Evolutionary conservation across 2,888 invertebrate species (phyloP), one percentile per base, ranked within the genome.

Genomic region (Papilio gigon): DNA sequence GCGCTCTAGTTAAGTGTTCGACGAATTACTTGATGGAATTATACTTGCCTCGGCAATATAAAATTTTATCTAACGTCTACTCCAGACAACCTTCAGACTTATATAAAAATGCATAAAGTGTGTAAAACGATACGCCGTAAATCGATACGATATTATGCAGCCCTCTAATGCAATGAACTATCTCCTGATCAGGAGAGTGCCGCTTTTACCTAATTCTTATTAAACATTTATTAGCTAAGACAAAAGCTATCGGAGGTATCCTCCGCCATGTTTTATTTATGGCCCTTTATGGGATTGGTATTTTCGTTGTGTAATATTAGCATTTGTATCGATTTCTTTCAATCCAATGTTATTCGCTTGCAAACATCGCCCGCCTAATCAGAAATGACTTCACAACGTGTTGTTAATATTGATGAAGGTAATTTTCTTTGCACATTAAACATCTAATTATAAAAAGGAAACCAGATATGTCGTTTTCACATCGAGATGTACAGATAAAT

Each of bases 161-260:
- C 84, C 81, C 82, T 76, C 78, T 85, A 87, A 88, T 86, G 85
- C 88, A 88, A 85, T 87, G 84, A 86, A 81, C 76, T 76, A 78
- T 78, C 82, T 69, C 72, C 74, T 77, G 73, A 73, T 71, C 73
- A 72, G 71, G 83, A 84, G 86, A 80, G 86, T 80, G 87, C 84
- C 85, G 84, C 84, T 86, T 84, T 85, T 86, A 86, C 85, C 88
- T 89, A 90, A 90, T 89, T 90, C 89, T 84, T 90, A 90, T 89
- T 89, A 90, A 90, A 90, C 88, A 90, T 91, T 91, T 90, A 92
- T 90, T 91, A 86, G 85, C 90, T 90, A 88, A 90, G 85, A 87
- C 84, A 86, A 89, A 84, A 85, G 86, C 88, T 85, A 90, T 90
- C 82, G 84, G 77, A 84, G 83, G 86, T 85, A 87, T 84, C 81